A percentile compares a stretch with the other conserved stretches of the same genome.
Conservation (phyloP, 2,113 vertebrate genomes). For the Tor tambroides region DNA sequence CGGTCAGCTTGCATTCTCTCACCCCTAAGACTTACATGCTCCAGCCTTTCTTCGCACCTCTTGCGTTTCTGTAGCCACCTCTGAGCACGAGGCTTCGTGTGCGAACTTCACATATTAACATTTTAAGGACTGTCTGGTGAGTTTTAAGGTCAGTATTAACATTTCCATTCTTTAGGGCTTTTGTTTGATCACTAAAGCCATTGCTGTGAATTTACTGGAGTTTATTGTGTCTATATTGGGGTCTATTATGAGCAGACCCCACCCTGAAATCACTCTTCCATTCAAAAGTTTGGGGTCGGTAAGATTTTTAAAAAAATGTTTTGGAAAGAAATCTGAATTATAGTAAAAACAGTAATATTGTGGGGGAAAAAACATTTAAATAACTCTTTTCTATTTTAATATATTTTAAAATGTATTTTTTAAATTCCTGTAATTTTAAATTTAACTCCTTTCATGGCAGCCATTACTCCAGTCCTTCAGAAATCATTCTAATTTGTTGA, state of each 20-base stretch:
- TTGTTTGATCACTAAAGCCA: neutral
- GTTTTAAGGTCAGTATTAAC: neutral
- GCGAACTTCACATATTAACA: neutral
- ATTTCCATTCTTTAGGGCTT: neutral
- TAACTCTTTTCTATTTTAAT: no score
- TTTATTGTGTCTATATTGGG: neutral
- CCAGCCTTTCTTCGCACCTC: slow-evolving; percentile 25
- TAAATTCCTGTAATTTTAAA: no score
- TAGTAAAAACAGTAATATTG: no score
- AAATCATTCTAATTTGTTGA: no score
- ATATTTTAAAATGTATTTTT: no score
- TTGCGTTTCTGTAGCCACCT: slow-evolving; percentile 6
- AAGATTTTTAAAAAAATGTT: no score
- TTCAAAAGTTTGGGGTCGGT: neutral
- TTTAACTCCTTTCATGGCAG: no score
- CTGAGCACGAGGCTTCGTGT: slow-evolving; percentile 22
- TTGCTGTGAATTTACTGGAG: neutral
- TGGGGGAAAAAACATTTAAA: no score
- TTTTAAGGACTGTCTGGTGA: neutral
- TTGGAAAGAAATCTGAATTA: no score
- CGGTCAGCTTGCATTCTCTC: slow-evolving; percentile 18
- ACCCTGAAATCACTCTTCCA: neutral
- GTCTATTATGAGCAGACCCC: neutral
- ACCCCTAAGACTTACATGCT: slow-evolving; percentile 17
- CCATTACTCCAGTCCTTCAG: no score